Evolutionary conservation across 2,888 invertebrate species (phyloP).

Genomic region (Drosophila paracracens): DNA sequence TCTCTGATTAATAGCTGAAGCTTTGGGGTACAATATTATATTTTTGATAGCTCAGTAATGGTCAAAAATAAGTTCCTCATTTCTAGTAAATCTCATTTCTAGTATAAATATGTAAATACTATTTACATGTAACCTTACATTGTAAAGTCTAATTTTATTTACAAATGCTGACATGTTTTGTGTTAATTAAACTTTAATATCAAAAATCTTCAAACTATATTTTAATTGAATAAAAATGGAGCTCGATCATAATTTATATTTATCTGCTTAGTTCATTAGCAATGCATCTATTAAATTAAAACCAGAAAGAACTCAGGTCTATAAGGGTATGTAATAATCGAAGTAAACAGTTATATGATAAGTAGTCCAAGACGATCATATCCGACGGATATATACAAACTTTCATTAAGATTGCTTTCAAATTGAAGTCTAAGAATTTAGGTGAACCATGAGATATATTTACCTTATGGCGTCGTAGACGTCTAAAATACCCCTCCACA

Average conservation of each 20-base stretch:
- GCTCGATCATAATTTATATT: background rate
- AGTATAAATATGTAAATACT: background rate
- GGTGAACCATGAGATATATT: background rate
- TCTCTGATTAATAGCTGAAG: background rate
- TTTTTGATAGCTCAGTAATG: background rate
- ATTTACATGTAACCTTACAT: background rate
- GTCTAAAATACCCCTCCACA: background rate
- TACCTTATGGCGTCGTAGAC: background rate
- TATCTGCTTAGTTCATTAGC: background rate
- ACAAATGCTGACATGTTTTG: background rate
- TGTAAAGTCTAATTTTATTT: background rate
- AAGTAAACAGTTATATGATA: background rate
- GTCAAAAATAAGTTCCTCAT: background rate
- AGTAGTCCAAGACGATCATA: background rate
- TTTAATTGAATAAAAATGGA: background rate
- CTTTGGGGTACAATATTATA: background rate
- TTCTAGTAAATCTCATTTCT: background rate
- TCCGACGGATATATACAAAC: background rate
- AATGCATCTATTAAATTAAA: background rate
- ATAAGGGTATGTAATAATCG: background rate
- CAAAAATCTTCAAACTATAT: background rate
- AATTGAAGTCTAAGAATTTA: background rate
- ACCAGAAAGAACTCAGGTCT: rapidly evolving
- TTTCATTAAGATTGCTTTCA: background rate
- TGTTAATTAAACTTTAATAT: background rate